Base-by-base conservation (phyloP, 2,113 vertebrate species). In the Solenodon paradoxus region DNA sequence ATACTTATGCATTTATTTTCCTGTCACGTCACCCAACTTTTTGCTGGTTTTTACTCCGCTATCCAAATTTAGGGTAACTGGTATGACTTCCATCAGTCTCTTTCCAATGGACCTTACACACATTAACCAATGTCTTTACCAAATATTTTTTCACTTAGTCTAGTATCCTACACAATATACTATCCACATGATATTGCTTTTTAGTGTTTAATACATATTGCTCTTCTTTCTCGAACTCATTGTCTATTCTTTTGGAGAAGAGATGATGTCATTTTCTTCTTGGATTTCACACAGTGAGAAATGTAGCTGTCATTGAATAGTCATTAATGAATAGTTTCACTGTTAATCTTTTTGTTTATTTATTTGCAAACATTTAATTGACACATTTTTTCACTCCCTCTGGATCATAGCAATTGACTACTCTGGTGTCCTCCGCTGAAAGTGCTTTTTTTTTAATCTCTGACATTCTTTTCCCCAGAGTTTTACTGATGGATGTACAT, bases 321-420 rank as follows among this genome's bases (percentile, higher is more conserved):
- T 88, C 61, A 88, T 10, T 77, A 63, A 83, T 49, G 5, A 30
- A 53, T 40, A 57, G n/a, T 9, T 9, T 7, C 42, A 61, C 61
- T n/a, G 38, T 40, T 38, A 42, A 69, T 57, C 32, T 84, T 74
- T 85, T 57, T 17, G 74, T 45, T 85, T 11, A 28, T 84, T 57
- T 45, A 90, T 55, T 95, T 86, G 61, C 53, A 88, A 51, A 84
- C 4, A 77, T 30, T 81, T 89, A 75, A 85, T 55, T 93, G 38
- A 5, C 9, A 35, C 55, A 69, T 86, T 77, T 69, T 9, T 63
- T 90, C 30, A 68, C 5, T 79, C 19, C 10, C 3, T 74, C 26
- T 61, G 12, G 11, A 35, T 47, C 32, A 12, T 69, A 42, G 16
- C 11, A n/a, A 81, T 55, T 11, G 20, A 24, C 59, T 90, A 42